These are phyloP conservation scores for Eupleurogrammus muticus DNA, from an alignment of 2,797 vertebrate species.

Conservation along the genomic window DNA sequence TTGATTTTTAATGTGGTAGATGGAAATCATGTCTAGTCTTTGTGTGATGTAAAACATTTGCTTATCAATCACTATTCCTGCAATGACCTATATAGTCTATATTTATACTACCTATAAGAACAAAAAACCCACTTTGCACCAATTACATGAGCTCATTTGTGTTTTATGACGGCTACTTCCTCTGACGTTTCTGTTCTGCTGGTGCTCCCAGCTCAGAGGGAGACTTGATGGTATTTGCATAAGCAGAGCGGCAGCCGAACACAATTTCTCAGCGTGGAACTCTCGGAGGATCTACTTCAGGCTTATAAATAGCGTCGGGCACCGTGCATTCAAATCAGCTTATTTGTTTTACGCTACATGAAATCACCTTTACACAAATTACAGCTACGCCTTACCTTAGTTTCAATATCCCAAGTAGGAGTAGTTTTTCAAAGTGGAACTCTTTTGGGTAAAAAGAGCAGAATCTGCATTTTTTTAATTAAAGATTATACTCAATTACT, in stretches of 20 bases:
- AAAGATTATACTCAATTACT: background rate
- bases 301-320: constrained; percentile 52
- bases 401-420: background rate
- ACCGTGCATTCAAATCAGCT: constrained; percentile 43
- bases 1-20: background rate
- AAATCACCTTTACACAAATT: background rate
- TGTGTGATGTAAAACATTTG: background rate
- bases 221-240: constrained; percentile 56
- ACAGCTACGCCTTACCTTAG: background rate
- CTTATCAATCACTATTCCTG: background rate
- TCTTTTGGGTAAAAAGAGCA: background rate
- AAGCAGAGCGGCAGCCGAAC: constrained; percentile 54
- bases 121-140: background rate
- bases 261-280: constrained; percentile 38
- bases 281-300: constrained; percentile 42
- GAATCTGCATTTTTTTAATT: no score
- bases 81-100: background rate
- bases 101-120: background rate
- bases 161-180: constrained; percentile 38
- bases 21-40: background rate
- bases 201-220: constrained; percentile 53
- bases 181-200: constrained; percentile 37
- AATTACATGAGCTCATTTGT: background rate
- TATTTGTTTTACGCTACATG: constrained; percentile 46
- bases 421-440: background rate